Conservation (phyloP, 2,113 vertebrate species). For the Strix aluco region DNA sequence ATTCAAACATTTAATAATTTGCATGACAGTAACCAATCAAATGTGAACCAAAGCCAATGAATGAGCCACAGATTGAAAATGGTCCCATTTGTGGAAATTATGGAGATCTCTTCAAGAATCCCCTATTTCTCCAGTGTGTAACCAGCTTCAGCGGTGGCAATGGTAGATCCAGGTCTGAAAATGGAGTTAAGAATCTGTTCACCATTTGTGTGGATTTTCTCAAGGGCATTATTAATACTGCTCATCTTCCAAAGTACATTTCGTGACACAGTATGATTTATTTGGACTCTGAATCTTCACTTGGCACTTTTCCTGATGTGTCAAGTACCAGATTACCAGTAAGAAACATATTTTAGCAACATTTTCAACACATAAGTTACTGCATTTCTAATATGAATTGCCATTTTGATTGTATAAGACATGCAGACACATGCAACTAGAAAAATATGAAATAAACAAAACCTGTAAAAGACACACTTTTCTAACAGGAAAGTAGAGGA, state of each 20-base stretch:
- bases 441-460: background rate
- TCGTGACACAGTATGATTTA: background rate
- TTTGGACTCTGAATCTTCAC: background rate
- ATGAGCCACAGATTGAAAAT: background rate
- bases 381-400: background rate
- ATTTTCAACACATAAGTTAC: background rate
- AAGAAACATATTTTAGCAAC: background rate
- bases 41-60: background rate
- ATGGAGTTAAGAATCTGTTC: background rate
- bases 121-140: background rate
- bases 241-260: background rate
- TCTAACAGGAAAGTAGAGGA: background rate
- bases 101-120: background rate
- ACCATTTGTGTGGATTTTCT: background rate
- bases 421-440: background rate
- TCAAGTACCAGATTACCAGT: background rate
- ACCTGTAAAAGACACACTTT: background rate
- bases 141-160: background rate
- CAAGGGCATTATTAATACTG: background rate
- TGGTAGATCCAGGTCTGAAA: background rate
- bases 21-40: background rate
- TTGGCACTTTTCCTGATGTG: background rate
- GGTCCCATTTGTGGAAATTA: background rate
- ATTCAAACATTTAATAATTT: background rate
- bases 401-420: background rate